Evolutionary conservation across 2,113 vertebrate species (phyloP).

Genomic region (Haemorhous mexicanus): DNA sequence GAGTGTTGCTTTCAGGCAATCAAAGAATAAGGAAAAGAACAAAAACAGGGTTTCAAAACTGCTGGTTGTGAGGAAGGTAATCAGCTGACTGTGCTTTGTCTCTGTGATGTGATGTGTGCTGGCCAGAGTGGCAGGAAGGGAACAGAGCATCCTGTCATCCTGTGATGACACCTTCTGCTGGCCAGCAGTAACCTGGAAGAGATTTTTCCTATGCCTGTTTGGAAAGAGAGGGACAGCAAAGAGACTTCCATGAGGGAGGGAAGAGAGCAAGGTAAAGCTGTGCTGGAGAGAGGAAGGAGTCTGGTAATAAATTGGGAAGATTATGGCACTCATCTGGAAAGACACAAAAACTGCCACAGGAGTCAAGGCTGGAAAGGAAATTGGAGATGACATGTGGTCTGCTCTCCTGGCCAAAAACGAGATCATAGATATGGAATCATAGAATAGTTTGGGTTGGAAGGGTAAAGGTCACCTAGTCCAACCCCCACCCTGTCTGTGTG

Average conservation of each 20-base stretch:
- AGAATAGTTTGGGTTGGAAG: not conserved
- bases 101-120: not conserved
- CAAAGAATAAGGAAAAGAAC: not conserved
- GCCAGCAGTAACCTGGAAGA: not conserved
- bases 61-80: not conserved
- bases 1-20: not conserved
- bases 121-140: not conserved
- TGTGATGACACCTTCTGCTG: not conserved
- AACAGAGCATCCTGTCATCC: not conserved
- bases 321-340: not conserved
- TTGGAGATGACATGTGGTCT: rapidly evolving
- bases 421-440: not conserved
- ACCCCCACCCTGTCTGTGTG: not conserved
- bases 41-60: not conserved
- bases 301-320: not conserved
- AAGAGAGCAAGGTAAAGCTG: not conserved
- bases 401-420: not conserved
- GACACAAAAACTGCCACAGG: not conserved
- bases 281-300: not conserved
- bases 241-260: not conserved
- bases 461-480: not conserved
- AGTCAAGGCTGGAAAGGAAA: not conserved
- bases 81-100: not conserved
- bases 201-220: not conserved
- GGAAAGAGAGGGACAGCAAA: not conserved